These are phyloP conservation scores for Luscinia luscinia DNA, from an alignment of 2,797 vertebrate genomes.

Conservation along the genomic window DNA sequence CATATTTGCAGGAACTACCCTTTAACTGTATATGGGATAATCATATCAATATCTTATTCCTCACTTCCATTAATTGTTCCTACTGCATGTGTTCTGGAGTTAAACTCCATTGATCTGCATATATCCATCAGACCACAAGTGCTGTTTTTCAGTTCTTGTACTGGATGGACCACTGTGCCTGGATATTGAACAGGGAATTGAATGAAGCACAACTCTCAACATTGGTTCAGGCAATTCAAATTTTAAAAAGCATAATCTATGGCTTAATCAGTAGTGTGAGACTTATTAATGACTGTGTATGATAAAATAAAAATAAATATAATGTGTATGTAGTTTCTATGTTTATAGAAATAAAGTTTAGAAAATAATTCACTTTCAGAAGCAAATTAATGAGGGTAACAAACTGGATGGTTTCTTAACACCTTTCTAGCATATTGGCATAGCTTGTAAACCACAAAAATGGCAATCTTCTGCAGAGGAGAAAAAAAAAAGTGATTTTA, in stretches of 20 bases:
- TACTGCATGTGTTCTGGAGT: not conserved
- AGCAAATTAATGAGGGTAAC: not conserved
- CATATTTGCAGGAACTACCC: not conserved
- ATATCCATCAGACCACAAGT: not conserved
- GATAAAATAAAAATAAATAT: slow-evolving; percentile 27
- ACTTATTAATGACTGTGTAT: slow-evolving; percentile 26
- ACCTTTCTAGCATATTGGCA: not conserved
- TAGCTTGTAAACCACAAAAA: not conserved
- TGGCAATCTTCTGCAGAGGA: not conserved
- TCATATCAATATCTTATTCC: not conserved
- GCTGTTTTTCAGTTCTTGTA: not conserved
- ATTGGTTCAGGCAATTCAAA: not conserved
- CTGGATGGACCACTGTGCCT: not conserved
- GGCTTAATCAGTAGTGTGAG: slow-evolving; percentile 22
- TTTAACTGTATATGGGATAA: not conserved
- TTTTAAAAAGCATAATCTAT: slow-evolving; percentile 30
- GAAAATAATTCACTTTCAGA: slow-evolving; percentile 39
- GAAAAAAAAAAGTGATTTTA: not conserved
- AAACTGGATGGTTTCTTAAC: not conserved
- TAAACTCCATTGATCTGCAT: not conserved
- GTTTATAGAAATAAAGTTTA: slow-evolving; percentile 19
- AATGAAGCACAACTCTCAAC: not conserved
- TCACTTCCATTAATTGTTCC: not conserved
- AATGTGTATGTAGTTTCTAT: not conserved
- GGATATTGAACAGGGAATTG: not conserved